Base-by-base conservation (phyloP, 2,797 vertebrate species). In the Dromococcyx pavoninus region DNA sequence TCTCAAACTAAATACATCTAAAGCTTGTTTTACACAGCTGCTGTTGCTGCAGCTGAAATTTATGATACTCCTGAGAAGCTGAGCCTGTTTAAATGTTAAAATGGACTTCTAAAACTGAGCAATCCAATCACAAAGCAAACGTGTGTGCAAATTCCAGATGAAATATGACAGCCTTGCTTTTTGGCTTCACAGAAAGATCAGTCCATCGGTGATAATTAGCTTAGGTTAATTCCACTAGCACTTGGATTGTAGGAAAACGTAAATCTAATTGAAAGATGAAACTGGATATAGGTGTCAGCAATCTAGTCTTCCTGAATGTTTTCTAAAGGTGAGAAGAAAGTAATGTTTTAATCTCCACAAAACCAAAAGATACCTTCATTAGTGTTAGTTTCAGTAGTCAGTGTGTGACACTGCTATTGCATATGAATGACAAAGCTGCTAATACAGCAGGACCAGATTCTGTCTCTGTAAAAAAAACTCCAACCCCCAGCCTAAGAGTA, bases 191-290 rank as follows among this genome's bases (percentile, higher is more conserved):
- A 32, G n/a, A 64, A 64, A 69, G 44, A 85, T 86, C 64, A 82
- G 54, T 79, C 76, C 64, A 60, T 41, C 66, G 56, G 60, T 27
- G 71, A 73, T 85, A 95, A 91, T 93, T 86, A 92, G 19, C 46
- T 75, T 3, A 82, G 66, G 67, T 48, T 90, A 92, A 89, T 93
- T 81, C 80, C 66, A 62, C 51, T 22, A 71, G 37, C 57, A 60
- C 53, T 85, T 46, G 33, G 60, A 70, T 33, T 57, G 37, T 58
- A 79, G 67, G 44, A 48, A 90, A 86, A 76, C 79, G 44, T 44
- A 84, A 81, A 85, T 43, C 25, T 86, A 74, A 90, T 17, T 93
- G 64, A 90, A 94, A 90, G 71, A 50, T 65, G 88, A 65, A 91
- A 76, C 35, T 57, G 37, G 74, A 65, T 81, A 33, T 11, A 64